phyloP scores from a whole-genome alignment of 2,113 vertebrate genomes.

The Silurus asotus region DNA sequence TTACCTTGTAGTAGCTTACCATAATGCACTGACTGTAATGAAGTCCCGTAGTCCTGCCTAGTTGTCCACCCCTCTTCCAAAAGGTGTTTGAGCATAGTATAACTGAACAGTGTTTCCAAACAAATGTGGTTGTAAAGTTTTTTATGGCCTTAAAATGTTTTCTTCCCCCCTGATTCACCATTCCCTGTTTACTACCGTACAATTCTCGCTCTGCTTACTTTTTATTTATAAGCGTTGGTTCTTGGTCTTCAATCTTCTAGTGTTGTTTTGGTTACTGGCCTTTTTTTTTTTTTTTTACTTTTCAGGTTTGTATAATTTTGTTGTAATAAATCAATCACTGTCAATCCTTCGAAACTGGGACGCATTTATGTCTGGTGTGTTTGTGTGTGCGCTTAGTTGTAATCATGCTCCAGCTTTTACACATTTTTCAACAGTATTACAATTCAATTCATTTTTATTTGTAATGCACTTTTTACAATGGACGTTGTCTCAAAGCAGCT shows the following conservation, averaged over 20 bases:
- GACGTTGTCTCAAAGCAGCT: too few species aligned
- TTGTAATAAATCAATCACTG: conserved; percentile 89
- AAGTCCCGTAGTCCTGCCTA: conserved; percentile 78
- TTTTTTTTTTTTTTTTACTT: conserved; percentile 81
- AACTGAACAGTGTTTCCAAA: conserved; percentile 77
- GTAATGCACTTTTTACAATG: too few species aligned
- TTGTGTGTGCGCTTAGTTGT: not conserved
- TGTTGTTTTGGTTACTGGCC: conserved; percentile 87
- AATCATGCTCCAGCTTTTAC: not conserved
- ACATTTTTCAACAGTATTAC: not conserved
- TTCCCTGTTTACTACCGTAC: conserved; percentile 77
- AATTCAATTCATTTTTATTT: not conserved
- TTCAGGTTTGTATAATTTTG: conserved; percentile 88
- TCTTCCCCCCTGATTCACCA: not conserved
- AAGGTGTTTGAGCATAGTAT: conserved; percentile 84
- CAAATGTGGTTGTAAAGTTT: conserved; percentile 84
- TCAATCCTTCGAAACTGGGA: conserved; percentile 46
- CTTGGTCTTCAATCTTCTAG: conserved; percentile 77
- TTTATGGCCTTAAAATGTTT: conserved; percentile 71
- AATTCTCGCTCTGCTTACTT: conserved; percentile 81
- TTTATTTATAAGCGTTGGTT: conserved; percentile 90
- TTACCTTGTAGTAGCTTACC: conserved; percentile 75
- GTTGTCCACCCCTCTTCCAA: conserved; percentile 73
- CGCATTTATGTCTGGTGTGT: not conserved
- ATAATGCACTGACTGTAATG: conserved; percentile 83